Evolutionary conservation across 2,888 invertebrate species (phyloP), one percentile per base, ranked within the genome.

Genomic region (Hylaea fasciaria): DNA sequence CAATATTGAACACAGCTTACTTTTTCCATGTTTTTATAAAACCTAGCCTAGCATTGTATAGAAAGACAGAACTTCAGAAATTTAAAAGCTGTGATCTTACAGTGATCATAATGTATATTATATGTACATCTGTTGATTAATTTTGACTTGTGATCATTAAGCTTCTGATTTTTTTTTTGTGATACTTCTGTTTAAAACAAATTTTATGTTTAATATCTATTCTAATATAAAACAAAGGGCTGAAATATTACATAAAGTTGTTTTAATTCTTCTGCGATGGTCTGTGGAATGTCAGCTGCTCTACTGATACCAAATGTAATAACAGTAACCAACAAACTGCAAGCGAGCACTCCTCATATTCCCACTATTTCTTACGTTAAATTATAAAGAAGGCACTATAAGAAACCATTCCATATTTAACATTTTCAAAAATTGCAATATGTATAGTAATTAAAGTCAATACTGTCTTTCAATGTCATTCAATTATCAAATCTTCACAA

Each of bases 321-420:
- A 32, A 35, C 10, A 11, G 13, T n/a, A 37, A 35, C 13, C 28
- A 28, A 12, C 17, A 37, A 40, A 14, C 50, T 40, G 39, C 13
- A 9, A 50, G 22, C 13, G 28, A 29, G 3, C 45, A n/a, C 45
- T 50, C 44, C 3, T 3, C 22, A 44, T 40, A n/a, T 40, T n/a
- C 35, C 14, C 17, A 2, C 7, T 11, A 8, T 13, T 50, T 39
- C 46, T n/a, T n/a, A n/a, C 14, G 35, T 49, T 50, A 32, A 22
- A 37, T 39, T 28, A 55, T 59, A 61, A 32, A 55, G 46, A 53
- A 62, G 56, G 51, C 56, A 48, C 46, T 62, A 41, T 50, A 12
- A 47, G 13, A 41, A 29, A 51, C 44, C 37, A 13, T 56, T 40
- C 13, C 29, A 28, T 28, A 50, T 40, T 56, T 37, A 7, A 35